A percentile compares a stretch with the other conserved stretches of the same genome.
These are phyloP conservation scores for Oscheius sp. DNA, from an alignment of 2,888 invertebrate genomes.

Conservation along the genomic window DNA sequence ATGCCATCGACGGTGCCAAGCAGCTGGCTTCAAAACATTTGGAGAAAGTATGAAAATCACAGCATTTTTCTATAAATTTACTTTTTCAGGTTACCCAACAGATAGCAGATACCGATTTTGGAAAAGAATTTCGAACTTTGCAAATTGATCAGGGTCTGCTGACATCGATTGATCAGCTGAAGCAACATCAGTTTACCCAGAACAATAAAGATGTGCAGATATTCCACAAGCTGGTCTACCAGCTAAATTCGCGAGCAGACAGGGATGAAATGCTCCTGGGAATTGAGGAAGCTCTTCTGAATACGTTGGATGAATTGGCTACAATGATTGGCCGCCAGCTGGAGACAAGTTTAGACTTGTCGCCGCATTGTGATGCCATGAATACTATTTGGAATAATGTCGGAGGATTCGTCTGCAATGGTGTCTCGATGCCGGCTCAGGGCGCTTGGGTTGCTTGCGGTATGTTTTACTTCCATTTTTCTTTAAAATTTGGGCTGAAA, in stretches of 20 bases:
- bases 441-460: slow-evolving; percentile 19
- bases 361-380: slow-evolving; percentile 29
- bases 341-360: slow-evolving; percentile 9
- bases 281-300: not conserved
- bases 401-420: slow-evolving; percentile 3
- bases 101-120: not conserved
- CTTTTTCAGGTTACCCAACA: not conserved
- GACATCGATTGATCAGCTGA: not conserved
- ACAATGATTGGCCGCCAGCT: not conserved
- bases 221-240: not conserved
- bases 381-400: slow-evolving; percentile 24
- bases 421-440: slow-evolving; percentile 14
- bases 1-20: slow-evolving; percentile 18
- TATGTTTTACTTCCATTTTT: too few species aligned
- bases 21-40: not conserved
- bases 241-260: not conserved
- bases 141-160: not conserved
- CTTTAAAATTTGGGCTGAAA: too few species aligned
- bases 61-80: not conserved
- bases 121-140: not conserved
- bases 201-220: not conserved
- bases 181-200: not conserved
- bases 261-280: not conserved
- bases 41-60: not conserved
- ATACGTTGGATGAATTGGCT: not conserved